A percentile compares a stretch with the other conserved stretches of the same genome.
phyloP scores from a whole-genome alignment of 2,888 invertebrate genomes.

The Leptinotarsa peninsularis region DNA sequence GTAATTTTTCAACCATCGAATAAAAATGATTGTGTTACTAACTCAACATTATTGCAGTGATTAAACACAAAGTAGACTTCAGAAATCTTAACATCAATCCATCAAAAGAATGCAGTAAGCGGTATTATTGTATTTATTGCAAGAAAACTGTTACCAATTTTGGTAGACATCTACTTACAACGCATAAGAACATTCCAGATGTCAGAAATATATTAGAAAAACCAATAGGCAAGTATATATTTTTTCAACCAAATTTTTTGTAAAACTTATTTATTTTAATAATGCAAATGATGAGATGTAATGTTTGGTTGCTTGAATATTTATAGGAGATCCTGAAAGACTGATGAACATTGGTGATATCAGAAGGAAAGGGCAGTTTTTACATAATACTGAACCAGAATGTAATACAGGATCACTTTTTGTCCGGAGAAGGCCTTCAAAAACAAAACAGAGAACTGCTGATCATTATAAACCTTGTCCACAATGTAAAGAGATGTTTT shows the following conservation, averaged over 20 bases:
- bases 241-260: background rate
- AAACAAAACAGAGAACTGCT: constrained; percentile 6
- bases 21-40: no score
- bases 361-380: constrained; percentile 4
- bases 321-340: constrained; percentile 19
- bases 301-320: background rate
- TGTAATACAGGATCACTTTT: constrained; percentile 4
- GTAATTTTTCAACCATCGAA: no score
- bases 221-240: constrained; percentile 2
- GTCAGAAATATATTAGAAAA: constrained; percentile 4
- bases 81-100: constrained; percentile 4
- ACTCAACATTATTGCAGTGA: no score
- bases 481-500: constrained; percentile 18
- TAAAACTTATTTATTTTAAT: no score
- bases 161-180: constrained; percentile 12
- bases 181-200: constrained; percentile 2
- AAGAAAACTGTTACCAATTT: constrained; percentile 10
- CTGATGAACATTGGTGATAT: background rate
- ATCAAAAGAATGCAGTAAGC: background rate
- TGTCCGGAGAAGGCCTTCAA: constrained; percentile 17
- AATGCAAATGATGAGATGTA: no score
- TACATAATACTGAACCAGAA: constrained; percentile 10
- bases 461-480: constrained; percentile 20
- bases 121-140: constrained; percentile 8
- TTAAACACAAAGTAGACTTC: background rate